Conservation (phyloP, 2,113 vertebrate species). For the Eclectus roratus region DNA sequence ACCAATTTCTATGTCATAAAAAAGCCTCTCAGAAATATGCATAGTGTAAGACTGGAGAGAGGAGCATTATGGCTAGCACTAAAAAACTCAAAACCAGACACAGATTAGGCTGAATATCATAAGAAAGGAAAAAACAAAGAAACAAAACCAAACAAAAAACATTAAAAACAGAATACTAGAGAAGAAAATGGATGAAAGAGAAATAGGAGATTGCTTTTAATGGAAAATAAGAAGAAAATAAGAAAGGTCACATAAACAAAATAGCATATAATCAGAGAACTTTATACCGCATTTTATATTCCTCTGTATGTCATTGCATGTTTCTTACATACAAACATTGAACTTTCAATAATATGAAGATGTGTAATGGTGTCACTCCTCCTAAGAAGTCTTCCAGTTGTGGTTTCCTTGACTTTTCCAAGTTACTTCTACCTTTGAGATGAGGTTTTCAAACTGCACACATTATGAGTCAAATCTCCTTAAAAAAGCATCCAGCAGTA, state of each 20-base stretch:
- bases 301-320: not conserved
- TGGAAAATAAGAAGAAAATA: not conserved
- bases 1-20: not conserved
- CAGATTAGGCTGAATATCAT: not conserved
- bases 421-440: not conserved
- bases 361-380: not conserved
- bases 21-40: not conserved
- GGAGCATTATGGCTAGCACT: not conserved
- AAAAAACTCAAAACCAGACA: not conserved
- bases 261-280: not conserved
- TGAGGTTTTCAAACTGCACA: not conserved
- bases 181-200: not conserved
- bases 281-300: not conserved
- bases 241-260: not conserved
- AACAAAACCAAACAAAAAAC: not conserved
- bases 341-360: not conserved
- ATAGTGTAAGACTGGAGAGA: not conserved
- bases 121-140: not conserved
- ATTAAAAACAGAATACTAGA: not conserved
- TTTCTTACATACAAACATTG: not conserved
- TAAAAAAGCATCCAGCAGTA: not conserved
- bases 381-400: not conserved
- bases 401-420: not conserved
- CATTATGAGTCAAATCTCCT: not conserved
- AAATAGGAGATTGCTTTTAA: not conserved